Conservation (phyloP, 1,140 invertebrate species). For the Chrysomallon squamiferum region DNA sequence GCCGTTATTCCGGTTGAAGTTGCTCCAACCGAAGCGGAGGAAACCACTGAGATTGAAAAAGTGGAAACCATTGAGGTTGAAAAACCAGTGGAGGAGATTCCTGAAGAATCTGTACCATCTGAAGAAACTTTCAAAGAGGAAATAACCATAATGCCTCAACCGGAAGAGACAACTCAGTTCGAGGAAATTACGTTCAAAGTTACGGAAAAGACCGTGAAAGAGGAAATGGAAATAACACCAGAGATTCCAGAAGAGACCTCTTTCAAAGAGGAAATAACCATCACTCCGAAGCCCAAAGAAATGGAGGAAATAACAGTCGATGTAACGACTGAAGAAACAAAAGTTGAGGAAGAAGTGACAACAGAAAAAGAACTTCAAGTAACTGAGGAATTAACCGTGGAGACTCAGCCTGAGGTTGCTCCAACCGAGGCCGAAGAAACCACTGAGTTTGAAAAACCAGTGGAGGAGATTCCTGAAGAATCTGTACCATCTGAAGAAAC, state of each 20-base stretch:
- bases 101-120: neutral
- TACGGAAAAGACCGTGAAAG: slow-evolving; percentile 10
- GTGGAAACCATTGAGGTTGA: neutral
- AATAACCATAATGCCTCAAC: slow-evolving; percentile 3
- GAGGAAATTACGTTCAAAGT: slow-evolving; percentile 2
- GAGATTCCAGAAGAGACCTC: neutral
- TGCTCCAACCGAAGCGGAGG: too few relatives aligned
- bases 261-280: slow-evolving; percentile 1
- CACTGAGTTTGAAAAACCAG: too few relatives aligned
- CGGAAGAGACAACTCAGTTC: slow-evolving; percentile 1
- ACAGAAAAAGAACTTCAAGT: slow-evolving; percentile 18
- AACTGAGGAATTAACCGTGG: slow-evolving; percentile 19
- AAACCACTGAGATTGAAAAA: neutral
- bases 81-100: neutral
- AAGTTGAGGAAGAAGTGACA: neutral
- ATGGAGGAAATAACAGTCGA: slow-evolving; percentile 13
- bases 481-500: too few relatives aligned
- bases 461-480: too few relatives aligned
- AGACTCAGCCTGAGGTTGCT: slow-evolving; percentile 8
- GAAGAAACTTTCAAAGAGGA: neutral
- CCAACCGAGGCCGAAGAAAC: too few relatives aligned
- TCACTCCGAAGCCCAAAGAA: slow-evolving; percentile 6
- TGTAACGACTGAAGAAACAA: slow-evolving; percentile 1
- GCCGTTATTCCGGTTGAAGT: too few relatives aligned
- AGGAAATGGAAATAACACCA: slow-evolving; percentile 8